These are phyloP conservation scores for Ruditapes philippinarum DNA, from an alignment of 1,140 invertebrate genomes.

Conservation along the genomic window DNA sequence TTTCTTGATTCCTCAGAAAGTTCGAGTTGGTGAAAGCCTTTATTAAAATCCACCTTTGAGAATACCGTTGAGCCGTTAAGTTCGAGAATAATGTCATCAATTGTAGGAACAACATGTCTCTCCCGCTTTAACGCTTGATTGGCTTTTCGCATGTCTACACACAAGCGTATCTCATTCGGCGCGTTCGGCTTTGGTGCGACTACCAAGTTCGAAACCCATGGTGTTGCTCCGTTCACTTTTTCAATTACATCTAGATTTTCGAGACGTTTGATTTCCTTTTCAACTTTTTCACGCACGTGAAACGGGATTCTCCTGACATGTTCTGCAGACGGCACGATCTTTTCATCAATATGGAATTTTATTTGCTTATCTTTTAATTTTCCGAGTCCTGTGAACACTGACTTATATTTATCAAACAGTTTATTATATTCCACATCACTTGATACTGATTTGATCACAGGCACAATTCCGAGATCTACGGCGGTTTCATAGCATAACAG, in stretches of 20 bases:
- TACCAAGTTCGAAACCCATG: background rate
- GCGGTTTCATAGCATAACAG: background rate
- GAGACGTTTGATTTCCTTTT: background rate
- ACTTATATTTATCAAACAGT: background rate
- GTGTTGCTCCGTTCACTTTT: background rate
- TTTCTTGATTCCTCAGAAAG: background rate
- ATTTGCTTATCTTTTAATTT: conserved; percentile 20
- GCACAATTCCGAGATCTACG: background rate
- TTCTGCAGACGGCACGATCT: background rate
- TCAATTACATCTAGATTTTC: too few species aligned
- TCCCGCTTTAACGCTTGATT: too few species aligned
- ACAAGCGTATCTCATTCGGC: background rate
- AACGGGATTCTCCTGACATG: background rate
- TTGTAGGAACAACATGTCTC: background rate
- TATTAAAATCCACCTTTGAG: background rate
- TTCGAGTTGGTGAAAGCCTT: background rate
- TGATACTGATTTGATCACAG: too few species aligned
- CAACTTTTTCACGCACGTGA: background rate
- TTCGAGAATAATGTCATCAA: background rate
- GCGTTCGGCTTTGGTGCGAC: too few species aligned
- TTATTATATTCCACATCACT: background rate
- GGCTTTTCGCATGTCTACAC: background rate
- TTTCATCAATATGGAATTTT: background rate
- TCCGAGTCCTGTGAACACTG: background rate
- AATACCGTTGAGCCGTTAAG: too few species aligned